Evolutionary conservation across 2,888 invertebrate genomes (phyloP).

Genomic region (Andrena hattorfiana): DNA sequence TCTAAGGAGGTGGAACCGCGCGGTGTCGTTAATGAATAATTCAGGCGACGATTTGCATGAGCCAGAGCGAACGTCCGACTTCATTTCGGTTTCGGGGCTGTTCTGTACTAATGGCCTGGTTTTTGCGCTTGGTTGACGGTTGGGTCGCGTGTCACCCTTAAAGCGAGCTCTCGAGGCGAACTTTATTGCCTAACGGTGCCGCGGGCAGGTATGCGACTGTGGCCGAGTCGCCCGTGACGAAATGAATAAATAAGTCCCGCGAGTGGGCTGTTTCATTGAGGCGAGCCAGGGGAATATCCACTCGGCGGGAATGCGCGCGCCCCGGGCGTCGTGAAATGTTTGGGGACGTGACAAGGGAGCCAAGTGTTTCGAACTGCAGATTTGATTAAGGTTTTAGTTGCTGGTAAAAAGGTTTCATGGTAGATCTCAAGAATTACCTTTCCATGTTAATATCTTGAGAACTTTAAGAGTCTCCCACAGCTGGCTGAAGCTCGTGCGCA

Average conservation of each 20-base stretch:
- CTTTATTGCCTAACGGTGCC: slow-evolving; percentile 46
- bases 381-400: too few relatives aligned
- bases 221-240: slow-evolving; percentile 24
- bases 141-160: slow-evolving; percentile 46
- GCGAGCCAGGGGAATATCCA: slow-evolving; percentile 8
- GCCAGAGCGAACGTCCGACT: slow-evolving; percentile 67
- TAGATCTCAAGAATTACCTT: too few relatives aligned
- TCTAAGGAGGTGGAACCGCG: slow-evolving; percentile 17
- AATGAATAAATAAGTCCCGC: slow-evolving; percentile 64
- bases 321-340: neutral
- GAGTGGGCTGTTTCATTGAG: slow-evolving; percentile 27
- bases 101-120: slow-evolving; percentile 59
- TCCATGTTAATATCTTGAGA: too few relatives aligned
- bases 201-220: slow-evolving; percentile 18
- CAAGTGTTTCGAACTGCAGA: too few relatives aligned
- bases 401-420: too few relatives aligned
- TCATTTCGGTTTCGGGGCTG: slow-evolving; percentile 64
- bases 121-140: slow-evolving; percentile 53
- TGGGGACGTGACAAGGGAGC: too few relatives aligned
- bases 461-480: too few relatives aligned
- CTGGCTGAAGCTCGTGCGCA: too few relatives aligned
- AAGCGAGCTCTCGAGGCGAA: slow-evolving; percentile 28
- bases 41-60: slow-evolving; percentile 73
- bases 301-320: neutral
- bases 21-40: slow-evolving; percentile 72